phyloP scores from a whole-genome alignment of 2,888 invertebrate species.

The Chymomyza amoena region DNA sequence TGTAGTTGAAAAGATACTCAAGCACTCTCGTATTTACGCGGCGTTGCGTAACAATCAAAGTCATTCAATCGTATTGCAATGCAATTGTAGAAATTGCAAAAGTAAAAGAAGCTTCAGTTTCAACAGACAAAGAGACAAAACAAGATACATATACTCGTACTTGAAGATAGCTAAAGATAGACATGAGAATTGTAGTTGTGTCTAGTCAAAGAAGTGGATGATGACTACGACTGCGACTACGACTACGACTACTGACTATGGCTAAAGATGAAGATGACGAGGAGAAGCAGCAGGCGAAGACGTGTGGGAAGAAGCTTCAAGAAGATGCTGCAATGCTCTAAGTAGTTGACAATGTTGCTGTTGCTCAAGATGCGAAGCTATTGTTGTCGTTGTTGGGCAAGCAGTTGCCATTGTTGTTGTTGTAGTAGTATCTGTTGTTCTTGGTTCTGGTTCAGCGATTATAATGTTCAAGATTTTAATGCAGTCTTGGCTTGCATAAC shows the following conservation, averaged over 20 bases:
- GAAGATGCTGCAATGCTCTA: not conserved
- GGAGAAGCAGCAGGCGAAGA: not conserved
- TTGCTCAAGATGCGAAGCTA: conserved; percentile 18
- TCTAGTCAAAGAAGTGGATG: not conserved
- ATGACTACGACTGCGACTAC: not conserved
- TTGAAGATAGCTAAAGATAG: not conserved
- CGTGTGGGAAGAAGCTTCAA: not conserved
- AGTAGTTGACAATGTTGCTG: conserved; percentile 36
- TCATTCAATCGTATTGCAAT: conserved; percentile 30
- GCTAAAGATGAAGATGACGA: not conserved
- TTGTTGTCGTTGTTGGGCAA: conserved; percentile 13
- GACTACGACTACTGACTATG: no score
- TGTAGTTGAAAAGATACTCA: not conserved
- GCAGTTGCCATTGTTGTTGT: conserved; percentile 23
- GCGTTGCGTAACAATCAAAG: conserved; percentile 38
- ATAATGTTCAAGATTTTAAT: conserved; percentile 49
- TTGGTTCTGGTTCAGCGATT: conserved; percentile 54
- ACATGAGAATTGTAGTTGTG: not conserved
- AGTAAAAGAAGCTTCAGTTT: conserved; percentile 2
- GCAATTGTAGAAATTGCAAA: not conserved
- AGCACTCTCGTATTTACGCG: conserved; percentile 40
- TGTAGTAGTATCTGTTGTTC: conserved; percentile 10
- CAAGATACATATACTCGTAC: not conserved
- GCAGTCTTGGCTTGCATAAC: conserved; percentile 19
- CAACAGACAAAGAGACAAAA: not conserved